Evolutionary conservation across 2,888 invertebrate genomes (phyloP).

Genomic region (Agrenia bidenticulata): DNA sequence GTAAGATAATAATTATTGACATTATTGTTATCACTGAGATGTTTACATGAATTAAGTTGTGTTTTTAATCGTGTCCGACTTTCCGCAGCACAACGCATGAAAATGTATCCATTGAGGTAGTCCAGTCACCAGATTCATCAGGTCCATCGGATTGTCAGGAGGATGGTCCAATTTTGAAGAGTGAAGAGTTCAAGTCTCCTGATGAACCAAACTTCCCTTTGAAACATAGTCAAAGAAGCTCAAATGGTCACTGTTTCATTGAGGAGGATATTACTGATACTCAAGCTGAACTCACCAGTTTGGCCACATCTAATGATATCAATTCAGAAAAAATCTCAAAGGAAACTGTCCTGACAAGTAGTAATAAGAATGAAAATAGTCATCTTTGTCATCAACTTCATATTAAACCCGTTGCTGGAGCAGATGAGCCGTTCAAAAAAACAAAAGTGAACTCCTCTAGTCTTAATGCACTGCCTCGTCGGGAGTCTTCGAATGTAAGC

Average conservation of each 20-base stretch:
- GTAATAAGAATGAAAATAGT: too few relatives aligned
- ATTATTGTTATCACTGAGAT: slow-evolving; percentile 2
- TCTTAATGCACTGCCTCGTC: slow-evolving; percentile 50
- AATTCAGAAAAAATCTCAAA: neutral
- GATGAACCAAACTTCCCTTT: neutral
- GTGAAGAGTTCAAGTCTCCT: slow-evolving; percentile 1
- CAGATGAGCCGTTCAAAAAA: slow-evolving; percentile 18
- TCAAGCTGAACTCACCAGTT: neutral
- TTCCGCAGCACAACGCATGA: slow-evolving; percentile 51
- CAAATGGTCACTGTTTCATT: slow-evolving; percentile 18
- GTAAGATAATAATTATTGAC: slow-evolving; percentile 27
- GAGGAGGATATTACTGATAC: neutral
- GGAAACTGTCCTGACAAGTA: too few relatives aligned
- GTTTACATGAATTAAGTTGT: neutral
- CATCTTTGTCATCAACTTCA: too few relatives aligned
- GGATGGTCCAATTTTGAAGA: slow-evolving; percentile 26
- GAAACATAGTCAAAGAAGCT: slow-evolving; percentile 14
- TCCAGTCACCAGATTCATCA: slow-evolving; percentile 25
- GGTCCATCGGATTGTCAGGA: slow-evolving; percentile 33
- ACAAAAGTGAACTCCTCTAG: slow-evolving; percentile 45
- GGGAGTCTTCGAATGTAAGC: slow-evolving; percentile 20
- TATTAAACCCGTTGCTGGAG: neutral
- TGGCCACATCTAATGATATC: neutral
- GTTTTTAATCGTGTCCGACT: neutral
- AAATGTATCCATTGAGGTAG: slow-evolving; percentile 37